These are phyloP conservation scores for Macroglossus sobrinus DNA, from an alignment of 2,113 vertebrate genomes.

Conservation along the genomic window DNA sequence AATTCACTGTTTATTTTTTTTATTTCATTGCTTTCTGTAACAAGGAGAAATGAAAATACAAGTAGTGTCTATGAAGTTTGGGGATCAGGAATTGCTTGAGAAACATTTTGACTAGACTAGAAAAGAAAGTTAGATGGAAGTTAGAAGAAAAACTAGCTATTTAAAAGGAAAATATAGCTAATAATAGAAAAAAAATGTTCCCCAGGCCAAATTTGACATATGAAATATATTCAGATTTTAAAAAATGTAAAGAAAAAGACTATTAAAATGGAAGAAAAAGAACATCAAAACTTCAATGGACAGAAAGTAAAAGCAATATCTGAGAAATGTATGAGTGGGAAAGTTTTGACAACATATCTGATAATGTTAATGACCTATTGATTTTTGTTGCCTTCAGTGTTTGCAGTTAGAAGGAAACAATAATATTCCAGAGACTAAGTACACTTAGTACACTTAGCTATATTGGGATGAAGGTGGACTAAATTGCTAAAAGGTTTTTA, in stretches of 20 bases:
- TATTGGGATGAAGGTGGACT: constrained; percentile 1
- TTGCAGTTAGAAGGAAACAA: constrained; percentile 18
- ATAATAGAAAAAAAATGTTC: background rate
- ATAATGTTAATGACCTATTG: constrained; percentile 9
- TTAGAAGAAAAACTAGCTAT: background rate
- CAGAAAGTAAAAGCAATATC: background rate
- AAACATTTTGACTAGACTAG: background rate
- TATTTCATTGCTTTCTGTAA: background rate
- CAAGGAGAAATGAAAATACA: background rate
- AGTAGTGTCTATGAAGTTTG: background rate
- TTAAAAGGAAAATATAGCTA: background rate
- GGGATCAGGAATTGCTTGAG: constrained; percentile 26
- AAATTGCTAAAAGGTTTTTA: constrained; percentile 57
- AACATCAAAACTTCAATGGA: background rate
- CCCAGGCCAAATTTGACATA: background rate
- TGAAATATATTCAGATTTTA: background rate
- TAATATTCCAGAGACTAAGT: constrained; percentile 47
- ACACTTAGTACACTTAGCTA: constrained; percentile 53
- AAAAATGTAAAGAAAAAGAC: background rate
- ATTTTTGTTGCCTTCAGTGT: constrained; percentile 59
- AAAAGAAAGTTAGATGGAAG: constrained; percentile 26
- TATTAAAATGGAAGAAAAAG: background rate
- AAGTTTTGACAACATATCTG: constrained; percentile 15
- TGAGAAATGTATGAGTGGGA: background rate
- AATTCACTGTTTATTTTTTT: constrained; percentile 1